These are phyloP conservation scores for Radopholus similis DNA, from an alignment of 1,140 invertebrate species.

Conservation along the genomic window DNA sequence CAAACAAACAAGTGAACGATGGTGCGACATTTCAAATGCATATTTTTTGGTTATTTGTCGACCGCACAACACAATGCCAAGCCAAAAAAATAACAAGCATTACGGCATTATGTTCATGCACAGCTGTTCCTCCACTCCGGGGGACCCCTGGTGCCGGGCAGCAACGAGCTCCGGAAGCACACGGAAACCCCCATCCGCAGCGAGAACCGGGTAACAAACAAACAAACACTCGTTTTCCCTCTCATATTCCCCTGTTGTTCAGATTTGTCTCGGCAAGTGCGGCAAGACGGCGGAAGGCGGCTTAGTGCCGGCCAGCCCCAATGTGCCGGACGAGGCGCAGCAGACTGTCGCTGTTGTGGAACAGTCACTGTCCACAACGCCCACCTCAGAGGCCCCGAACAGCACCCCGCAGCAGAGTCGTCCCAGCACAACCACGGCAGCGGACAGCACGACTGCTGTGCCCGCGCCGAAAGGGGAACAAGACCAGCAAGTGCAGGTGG, in stretches of 20 bases:
- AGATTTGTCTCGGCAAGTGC: slow-evolving; percentile 37
- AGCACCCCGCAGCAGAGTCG: too few species aligned
- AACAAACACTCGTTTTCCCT: neutral
- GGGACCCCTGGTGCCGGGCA: slow-evolving; percentile 40
- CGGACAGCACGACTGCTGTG: neutral
- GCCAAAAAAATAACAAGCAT: too few species aligned
- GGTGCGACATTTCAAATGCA: too few species aligned
- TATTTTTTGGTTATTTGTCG: too few species aligned
- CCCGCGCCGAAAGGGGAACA: neutral
- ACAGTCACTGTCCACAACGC: too few species aligned
- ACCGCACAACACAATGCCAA: too few species aligned
- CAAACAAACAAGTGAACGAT: too few species aligned
- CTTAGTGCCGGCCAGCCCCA: neutral
- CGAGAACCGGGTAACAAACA: slow-evolving; percentile 5
- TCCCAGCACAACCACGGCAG: neutral
- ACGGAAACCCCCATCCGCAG: slow-evolving; percentile 44
- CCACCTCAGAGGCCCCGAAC: too few species aligned
- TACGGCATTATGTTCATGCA: too few species aligned
- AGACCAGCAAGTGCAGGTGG: neutral
- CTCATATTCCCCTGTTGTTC: slow-evolving; percentile 8
- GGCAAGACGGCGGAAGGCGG: slow-evolving; percentile 4
- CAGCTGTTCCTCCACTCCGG: slow-evolving; percentile 52
- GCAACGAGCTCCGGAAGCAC: slow-evolving; percentile 52
- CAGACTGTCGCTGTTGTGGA: neutral
- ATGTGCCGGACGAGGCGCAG: neutral